phyloP scores from a whole-genome alignment of 2,888 invertebrate species.

The Agrilus mali region DNA sequence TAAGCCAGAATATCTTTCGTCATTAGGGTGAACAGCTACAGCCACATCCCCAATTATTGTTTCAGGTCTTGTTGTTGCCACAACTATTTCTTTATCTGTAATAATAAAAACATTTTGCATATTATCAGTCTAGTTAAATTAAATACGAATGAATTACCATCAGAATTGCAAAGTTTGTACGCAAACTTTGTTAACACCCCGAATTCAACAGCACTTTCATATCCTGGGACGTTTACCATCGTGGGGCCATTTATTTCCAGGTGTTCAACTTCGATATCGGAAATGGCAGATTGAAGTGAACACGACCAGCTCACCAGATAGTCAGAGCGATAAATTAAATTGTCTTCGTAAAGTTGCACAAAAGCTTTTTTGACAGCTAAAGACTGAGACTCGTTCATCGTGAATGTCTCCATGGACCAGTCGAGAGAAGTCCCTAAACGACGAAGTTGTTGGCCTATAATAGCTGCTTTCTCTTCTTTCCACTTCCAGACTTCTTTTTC shows the following conservation, averaged over 20 bases:
- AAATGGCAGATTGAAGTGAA: conserved; percentile 89
- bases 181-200: conserved; percentile 88
- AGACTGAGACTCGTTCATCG: conserved; percentile 86
- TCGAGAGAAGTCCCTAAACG: conserved; percentile 85
- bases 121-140: conserved; percentile 13
- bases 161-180: conserved; percentile 61
- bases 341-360: conserved; percentile 43
- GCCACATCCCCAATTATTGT: conserved; percentile 98
- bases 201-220: conserved; percentile 74
- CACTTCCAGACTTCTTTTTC: conserved; percentile 90
- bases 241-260: conserved; percentile 78
- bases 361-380: conserved; percentile 91
- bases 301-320: conserved; percentile 99
- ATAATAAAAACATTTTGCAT: not conserved
- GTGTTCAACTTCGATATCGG: conserved; percentile 98
- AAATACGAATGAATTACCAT: conserved; percentile 14
- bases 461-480: conserved; percentile 58
- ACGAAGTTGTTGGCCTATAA: conserved; percentile 56
- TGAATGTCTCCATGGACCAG: conserved; percentile 90
- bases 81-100: conserved; percentile 65
- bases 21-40: conserved; percentile 93
- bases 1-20: conserved; percentile 68
- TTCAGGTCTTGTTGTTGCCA: conserved; percentile 96
- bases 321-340: conserved; percentile 74
- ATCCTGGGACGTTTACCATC: conserved; percentile 79